Evolutionary conservation across 2,113 vertebrate genomes (phyloP).

Genomic region (Epinephelus cyanopodus): DNA sequence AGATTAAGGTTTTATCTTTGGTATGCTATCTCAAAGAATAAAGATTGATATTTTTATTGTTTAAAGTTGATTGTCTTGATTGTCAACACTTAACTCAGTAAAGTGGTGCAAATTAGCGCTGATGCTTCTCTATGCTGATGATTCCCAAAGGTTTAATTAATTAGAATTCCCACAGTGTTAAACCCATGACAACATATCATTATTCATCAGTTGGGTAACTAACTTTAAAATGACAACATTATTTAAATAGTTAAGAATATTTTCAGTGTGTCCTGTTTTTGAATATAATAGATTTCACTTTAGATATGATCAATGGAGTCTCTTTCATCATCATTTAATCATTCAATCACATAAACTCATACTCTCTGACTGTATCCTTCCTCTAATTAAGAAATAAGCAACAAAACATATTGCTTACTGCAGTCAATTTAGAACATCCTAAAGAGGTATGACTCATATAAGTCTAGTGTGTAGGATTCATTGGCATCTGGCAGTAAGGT

Average conservation of each 20-base stretch:
- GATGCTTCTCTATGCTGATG: neutral
- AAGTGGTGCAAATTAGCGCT: neutral
- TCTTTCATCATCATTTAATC: slow-evolving; percentile 4
- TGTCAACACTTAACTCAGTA: neutral
- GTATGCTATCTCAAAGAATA: slow-evolving; percentile 96
- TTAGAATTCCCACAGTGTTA: neutral
- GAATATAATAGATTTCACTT: neutral
- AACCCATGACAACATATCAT: neutral
- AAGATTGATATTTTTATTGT: slow-evolving; percentile 90
- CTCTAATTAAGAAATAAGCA: neutral
- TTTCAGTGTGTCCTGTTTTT: neutral
- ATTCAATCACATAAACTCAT: neutral
- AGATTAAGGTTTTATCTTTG: slow-evolving; percentile 86
- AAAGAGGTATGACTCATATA: too few species aligned
- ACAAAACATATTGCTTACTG: neutral
- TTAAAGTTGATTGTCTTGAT: slow-evolving; percentile 56
- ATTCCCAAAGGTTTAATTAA: neutral
- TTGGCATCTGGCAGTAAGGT: too few species aligned
- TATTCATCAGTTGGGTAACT: neutral
- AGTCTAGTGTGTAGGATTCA: too few species aligned
- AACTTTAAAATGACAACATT: neutral
- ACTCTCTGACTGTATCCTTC: neutral
- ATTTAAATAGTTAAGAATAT: neutral
- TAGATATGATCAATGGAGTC: neutral
- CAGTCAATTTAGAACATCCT: neutral